Base-by-base conservation (phyloP, 2,113 vertebrate species). In the Donacobius atricapilla region DNA sequence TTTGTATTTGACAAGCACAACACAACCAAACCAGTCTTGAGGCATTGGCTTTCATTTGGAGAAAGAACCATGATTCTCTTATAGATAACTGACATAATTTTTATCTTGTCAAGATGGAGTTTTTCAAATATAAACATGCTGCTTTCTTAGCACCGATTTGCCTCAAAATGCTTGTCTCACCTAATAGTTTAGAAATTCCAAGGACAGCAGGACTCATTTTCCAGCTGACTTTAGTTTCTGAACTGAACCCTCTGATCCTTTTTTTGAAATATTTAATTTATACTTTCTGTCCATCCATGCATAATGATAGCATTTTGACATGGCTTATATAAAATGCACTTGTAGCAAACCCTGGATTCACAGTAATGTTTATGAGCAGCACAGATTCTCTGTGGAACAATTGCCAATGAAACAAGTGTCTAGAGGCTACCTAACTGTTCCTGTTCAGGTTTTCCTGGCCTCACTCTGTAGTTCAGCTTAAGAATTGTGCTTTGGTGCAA, bases 241-340 rank as follows among this genome's bases (percentile, higher is more conserved):
- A 76, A 42, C 50, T 50, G 61, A 86, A 68, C 53, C 87, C 57
- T 51, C 68, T 70, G 92, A 94, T 72, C 58, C 40, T 54, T 94
- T 92, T 92, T 53, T 60, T 47, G 47, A 92, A 83, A 93, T 90
- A 87, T 82, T 95, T 96, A 95, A 81, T 96, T 90, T 94, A 83
- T 92, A 66, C 23, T 54, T 70, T 90, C 60, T 92, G 58, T 66
- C 68, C 66, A 91, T 89, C 76, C 78, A 76, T 91, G 51, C 91
- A 79, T 96, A 94, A 88, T 40, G 48, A 89, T 87, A 86, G 21
- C 39, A 65, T 86, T 95, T 87, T 86, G 58, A 84, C 58, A 54
- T 65, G 58, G 37, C 56, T 88, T 94, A 58, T 72, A 89, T 76
- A 83, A 96, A 93, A 81, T 16, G 63, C 23, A 33, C 50, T 90